phyloP scores from a whole-genome alignment of 2,113 vertebrate species.

The Centropus unirufus region DNA sequence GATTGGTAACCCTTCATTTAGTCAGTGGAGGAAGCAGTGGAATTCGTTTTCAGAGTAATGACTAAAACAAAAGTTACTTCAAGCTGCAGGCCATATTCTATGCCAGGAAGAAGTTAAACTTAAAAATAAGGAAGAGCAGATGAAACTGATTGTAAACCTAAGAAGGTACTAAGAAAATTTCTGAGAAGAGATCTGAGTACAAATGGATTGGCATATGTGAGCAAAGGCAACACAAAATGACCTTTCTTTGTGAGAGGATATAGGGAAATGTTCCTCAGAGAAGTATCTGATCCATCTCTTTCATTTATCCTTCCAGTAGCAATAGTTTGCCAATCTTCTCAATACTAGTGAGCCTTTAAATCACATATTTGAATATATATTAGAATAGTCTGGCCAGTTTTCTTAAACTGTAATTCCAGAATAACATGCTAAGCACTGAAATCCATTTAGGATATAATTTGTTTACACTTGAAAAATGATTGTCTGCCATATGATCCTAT shows the following conservation, averaged over 20 bases:
- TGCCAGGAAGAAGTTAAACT: not conserved
- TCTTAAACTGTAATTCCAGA: not conserved
- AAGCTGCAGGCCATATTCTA: not conserved
- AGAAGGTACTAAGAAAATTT: not conserved
- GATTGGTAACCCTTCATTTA: not conserved
- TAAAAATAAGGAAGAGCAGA: not conserved
- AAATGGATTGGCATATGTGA: not conserved
- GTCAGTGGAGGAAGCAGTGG: not conserved
- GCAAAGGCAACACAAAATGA: not conserved
- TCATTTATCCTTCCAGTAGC: not conserved
- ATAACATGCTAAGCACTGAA: not conserved
- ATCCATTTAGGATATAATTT: not conserved
- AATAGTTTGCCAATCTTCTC: not conserved
- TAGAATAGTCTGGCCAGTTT: not conserved
- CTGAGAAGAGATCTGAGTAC: not conserved
- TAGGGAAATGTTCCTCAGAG: not conserved
- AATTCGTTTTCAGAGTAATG: not conserved
- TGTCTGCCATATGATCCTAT: not conserved
- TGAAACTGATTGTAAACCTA: not conserved
- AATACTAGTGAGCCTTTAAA: not conserved
- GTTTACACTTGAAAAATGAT: not conserved
- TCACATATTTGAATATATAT: not conserved
- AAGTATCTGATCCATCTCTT: not conserved
- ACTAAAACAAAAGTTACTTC: not conserved
- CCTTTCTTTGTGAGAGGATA: not conserved